phyloP scores from a whole-genome alignment of 2,888 invertebrate genomes.

The Caenorhabditis sp. region DNA sequence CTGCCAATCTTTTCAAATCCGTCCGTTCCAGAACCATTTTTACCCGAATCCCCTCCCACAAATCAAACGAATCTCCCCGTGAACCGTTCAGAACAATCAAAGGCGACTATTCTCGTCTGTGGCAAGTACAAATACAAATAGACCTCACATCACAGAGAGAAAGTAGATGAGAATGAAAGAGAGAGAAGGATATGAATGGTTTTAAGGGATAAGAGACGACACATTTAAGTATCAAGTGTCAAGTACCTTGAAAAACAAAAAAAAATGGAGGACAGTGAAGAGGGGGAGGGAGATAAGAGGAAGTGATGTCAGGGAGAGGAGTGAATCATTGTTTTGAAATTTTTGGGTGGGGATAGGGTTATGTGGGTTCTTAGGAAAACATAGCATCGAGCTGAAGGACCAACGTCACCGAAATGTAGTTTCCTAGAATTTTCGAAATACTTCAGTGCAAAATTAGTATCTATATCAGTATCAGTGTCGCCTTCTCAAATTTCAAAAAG shows the following conservation, averaged over 20 bases:
- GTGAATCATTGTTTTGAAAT: constrained; percentile 42
- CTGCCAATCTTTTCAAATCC: too few relatives aligned
- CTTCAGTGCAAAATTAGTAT: too few relatives aligned
- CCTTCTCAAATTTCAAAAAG: constrained; percentile 1
- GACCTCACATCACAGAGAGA: constrained; percentile 7
- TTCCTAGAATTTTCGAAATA: not conserved
- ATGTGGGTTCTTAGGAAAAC: too few relatives aligned
- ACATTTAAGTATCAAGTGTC: constrained; percentile 56
- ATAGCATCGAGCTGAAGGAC: too few relatives aligned
- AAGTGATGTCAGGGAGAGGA: constrained; percentile 17
- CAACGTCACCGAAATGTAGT: too few relatives aligned
- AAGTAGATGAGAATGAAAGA: constrained; percentile 25
- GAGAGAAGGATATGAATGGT: not conserved
- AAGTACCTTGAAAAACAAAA: constrained; percentile 43
- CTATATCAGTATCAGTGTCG: not conserved
- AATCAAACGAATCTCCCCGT: constrained; percentile 5
- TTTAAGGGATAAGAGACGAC: not conserved
- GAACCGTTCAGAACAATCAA: not conserved
- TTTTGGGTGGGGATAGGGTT: too few relatives aligned
- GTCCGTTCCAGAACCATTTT: too few relatives aligned
- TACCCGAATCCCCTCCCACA: too few relatives aligned
- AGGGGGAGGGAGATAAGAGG: not conserved
- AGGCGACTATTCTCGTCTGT: not conserved
- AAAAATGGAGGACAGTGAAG: not conserved
- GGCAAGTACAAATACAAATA: not conserved